Conservation (phyloP, 2,113 vertebrate genomes). For the Mustela nigripes region DNA sequence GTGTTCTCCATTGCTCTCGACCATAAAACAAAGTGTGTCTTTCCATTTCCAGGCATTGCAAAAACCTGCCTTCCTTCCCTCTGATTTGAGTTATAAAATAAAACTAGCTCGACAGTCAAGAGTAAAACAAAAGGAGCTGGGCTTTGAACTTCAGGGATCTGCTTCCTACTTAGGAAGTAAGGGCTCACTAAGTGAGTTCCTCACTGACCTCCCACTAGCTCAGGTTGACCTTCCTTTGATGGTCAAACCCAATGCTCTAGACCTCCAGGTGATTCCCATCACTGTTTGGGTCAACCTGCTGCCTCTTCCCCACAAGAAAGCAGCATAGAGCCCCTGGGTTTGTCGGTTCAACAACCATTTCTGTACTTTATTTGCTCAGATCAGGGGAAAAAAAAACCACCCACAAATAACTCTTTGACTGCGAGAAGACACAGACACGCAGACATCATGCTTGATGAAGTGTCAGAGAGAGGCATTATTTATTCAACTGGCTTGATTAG, state of each 20-base stretch:
- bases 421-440: background rate
- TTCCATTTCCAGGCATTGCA: background rate
- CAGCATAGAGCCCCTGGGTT: background rate
- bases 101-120: background rate
- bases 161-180: background rate
- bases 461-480: constrained; percentile 61
- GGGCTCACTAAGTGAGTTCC: background rate
- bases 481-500: constrained; percentile 59
- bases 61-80: constrained; percentile 34
- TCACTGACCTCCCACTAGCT: background rate
- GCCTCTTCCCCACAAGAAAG: background rate
- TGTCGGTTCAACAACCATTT: background rate
- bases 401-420: background rate
- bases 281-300: background rate
- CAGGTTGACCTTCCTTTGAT: background rate
- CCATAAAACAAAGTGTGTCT: background rate
- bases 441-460: constrained; percentile 4
- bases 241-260: too few species aligned
- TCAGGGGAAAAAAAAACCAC: background rate
- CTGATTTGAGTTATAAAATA: background rate
- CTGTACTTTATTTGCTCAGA: constrained; percentile 45
- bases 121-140: background rate
- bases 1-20: background rate
- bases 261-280: background rate
- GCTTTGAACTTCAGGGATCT: background rate